These are phyloP conservation scores for Lasioglossum malachurum DNA, from an alignment of 2,888 invertebrate genomes.

Conservation along the genomic window DNA sequence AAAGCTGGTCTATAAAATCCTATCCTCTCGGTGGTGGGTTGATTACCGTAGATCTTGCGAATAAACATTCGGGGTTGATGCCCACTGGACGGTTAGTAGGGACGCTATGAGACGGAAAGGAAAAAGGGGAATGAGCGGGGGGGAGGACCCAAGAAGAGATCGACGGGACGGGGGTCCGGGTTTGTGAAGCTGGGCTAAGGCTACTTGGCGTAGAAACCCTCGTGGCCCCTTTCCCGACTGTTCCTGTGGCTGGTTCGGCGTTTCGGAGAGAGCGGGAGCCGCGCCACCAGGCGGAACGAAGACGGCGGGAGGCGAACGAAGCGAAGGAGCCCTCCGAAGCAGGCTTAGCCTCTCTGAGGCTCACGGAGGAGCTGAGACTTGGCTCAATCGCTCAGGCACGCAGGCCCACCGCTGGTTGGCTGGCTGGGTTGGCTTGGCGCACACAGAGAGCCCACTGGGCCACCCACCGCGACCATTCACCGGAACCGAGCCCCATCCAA, in stretches of 20 bases:
- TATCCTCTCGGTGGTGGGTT: slow-evolving; percentile 75
- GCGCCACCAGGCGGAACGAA: slow-evolving; percentile 57
- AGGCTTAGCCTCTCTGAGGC: slow-evolving; percentile 69
- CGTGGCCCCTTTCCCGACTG: slow-evolving; percentile 70
- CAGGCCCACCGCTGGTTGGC: slow-evolving; percentile 87
- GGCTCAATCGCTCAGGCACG: slow-evolving; percentile 75
- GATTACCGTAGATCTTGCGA: slow-evolving; percentile 73
- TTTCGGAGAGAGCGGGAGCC: slow-evolving; percentile 59
- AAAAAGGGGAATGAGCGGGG: slow-evolving; percentile 7
- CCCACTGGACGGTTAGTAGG: slow-evolving; percentile 63
- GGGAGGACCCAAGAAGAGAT: not conserved
- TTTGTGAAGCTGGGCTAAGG: slow-evolving; percentile 56
- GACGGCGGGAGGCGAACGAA: slow-evolving; percentile 58
- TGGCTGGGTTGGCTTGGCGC: slow-evolving; percentile 87
- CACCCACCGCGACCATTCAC: slow-evolving; percentile 85
- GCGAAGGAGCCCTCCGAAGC: slow-evolving; percentile 61
- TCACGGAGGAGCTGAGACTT: slow-evolving; percentile 73
- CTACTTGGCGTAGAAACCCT: slow-evolving; percentile 71
- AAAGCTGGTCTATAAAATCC: slow-evolving; percentile 25
- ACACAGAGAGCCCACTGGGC: slow-evolving; percentile 84
- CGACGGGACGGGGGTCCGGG: slow-evolving; percentile 23
- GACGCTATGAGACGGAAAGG: slow-evolving; percentile 43
- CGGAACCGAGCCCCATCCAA: slow-evolving; percentile 84
- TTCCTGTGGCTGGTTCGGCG: slow-evolving; percentile 63
- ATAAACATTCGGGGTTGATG: slow-evolving; percentile 63